Conservation (phyloP, 2,113 vertebrate species). For the Hipposideros armiger region DNA sequence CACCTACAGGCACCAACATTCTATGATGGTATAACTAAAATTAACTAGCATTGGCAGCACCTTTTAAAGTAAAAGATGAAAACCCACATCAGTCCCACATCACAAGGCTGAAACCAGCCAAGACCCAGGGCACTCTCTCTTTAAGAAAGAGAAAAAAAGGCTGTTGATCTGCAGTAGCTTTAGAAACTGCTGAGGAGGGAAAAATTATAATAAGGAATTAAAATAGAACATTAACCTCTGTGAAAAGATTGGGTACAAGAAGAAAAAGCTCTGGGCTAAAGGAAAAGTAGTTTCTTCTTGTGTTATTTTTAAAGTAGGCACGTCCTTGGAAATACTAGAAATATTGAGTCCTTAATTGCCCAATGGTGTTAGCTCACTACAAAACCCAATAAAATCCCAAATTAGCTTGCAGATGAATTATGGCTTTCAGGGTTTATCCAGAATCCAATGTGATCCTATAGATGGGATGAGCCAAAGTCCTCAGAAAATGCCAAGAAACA, state of each 20-base stretch:
- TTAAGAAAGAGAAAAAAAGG: conserved; percentile 36
- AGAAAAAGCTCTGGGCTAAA: not conserved
- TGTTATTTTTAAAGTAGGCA: conserved; percentile 47
- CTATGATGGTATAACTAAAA: not conserved
- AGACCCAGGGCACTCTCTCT: not conserved
- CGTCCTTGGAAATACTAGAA: conserved; percentile 39
- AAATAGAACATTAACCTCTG: conserved; percentile 34
- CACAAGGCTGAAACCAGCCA: not conserved
- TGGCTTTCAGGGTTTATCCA: conserved; percentile 46
- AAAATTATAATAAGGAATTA: conserved; percentile 47
- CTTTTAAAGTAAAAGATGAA: conserved; percentile 56
- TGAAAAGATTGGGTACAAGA: not conserved
- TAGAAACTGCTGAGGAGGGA: conserved; percentile 15
- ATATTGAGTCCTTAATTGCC: not conserved
- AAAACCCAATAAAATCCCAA: conserved; percentile 57
- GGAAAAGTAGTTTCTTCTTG: not conserved
- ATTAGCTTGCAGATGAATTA: conserved; percentile 52
- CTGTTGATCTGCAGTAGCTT: not conserved
- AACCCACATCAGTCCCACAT: not conserved
- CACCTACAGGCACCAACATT: not conserved
- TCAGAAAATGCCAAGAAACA: conserved; percentile 69
- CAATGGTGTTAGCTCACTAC: conserved; percentile 13
- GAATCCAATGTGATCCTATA: conserved; percentile 61
- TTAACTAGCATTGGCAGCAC: not conserved
- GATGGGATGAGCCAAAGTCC: not conserved